These are phyloP conservation scores for Oeneis ivallda DNA, from an alignment of 2,888 invertebrate species.

Conservation along the genomic window DNA sequence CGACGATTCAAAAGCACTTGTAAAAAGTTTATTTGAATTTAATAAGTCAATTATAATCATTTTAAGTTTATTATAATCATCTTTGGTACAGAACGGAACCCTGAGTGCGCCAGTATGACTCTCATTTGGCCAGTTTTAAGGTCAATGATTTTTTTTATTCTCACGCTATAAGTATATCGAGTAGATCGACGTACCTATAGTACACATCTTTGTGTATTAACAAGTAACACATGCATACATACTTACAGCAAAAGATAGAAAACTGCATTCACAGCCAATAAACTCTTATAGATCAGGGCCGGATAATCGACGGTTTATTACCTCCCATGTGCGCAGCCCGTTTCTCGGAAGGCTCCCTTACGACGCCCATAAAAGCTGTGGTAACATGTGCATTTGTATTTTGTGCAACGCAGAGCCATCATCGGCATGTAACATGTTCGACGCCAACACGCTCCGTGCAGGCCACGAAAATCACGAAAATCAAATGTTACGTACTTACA, in stretches of 20 bases:
- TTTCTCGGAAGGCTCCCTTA: constrained; percentile 76
- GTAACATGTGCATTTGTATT: constrained; percentile 71
- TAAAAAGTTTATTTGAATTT: too few relatives aligned
- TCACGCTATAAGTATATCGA: too few relatives aligned
- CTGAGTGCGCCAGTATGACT: too few relatives aligned
- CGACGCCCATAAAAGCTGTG: constrained; percentile 73
- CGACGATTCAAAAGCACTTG: too few relatives aligned
- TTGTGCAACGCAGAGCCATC: constrained; percentile 36
- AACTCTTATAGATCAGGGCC: constrained; percentile 50
- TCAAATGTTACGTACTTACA: neutral
- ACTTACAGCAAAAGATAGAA: constrained; percentile 5
- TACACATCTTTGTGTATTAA: too few relatives aligned
- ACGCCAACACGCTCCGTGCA: constrained; percentile 6
- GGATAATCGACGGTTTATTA: constrained; percentile 71
- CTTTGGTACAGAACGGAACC: too few relatives aligned
- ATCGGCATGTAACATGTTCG: constrained; percentile 28
- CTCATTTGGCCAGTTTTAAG: too few relatives aligned
- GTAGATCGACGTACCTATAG: too few relatives aligned
- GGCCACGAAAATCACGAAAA: constrained; percentile 17
- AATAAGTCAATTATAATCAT: too few relatives aligned
- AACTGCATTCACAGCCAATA: constrained; percentile 34
- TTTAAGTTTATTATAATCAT: too few relatives aligned
- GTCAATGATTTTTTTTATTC: too few relatives aligned
- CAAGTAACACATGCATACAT: neutral
- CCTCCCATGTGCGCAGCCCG: constrained; percentile 69